These are phyloP conservation scores for Lasaia peninsularis DNA, from an alignment of 1,140 invertebrate genomes.

Conservation along the genomic window DNA sequence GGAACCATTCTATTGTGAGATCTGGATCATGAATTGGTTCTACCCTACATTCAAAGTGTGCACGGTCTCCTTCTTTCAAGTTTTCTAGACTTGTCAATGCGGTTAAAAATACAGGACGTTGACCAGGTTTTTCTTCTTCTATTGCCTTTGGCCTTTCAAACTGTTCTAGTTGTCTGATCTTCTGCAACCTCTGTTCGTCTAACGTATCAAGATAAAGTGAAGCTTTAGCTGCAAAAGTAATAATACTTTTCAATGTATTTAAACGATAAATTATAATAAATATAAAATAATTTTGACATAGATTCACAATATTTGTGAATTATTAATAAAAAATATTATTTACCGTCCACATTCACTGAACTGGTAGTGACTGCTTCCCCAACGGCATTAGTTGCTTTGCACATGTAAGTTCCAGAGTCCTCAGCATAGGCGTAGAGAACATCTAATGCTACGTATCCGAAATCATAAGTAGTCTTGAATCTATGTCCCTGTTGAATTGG, in stretches of 20 bases:
- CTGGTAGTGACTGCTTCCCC: conserved; percentile 96
- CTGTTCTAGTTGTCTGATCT: conserved; percentile 92
- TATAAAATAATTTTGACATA: too few species aligned
- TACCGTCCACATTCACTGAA: conserved; percentile 89
- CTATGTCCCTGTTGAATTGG: conserved; percentile 93
- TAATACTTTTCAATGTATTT: too few species aligned
- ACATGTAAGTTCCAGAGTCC: conserved; percentile 97
- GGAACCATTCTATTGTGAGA: conserved; percentile 97
- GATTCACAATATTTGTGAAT: too few species aligned
- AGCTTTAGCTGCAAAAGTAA: conserved; percentile 82
- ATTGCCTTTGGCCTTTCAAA: conserved; percentile 86
- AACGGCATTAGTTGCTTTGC: conserved; percentile 92
- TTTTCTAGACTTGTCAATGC: conserved; percentile 91
- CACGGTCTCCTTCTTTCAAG: conserved; percentile 93
- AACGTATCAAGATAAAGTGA: conserved; percentile 91
- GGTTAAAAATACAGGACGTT: conserved; percentile 92
- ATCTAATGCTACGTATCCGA: conserved; percentile 96
- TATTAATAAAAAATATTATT: conserved; percentile 47
- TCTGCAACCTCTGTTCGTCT: conserved; percentile 91
- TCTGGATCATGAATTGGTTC: conserved; percentile 97
- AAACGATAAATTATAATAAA: too few species aligned
- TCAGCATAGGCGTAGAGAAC: conserved; percentile 97
- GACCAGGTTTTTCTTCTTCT: conserved; percentile 86
- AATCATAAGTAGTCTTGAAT: conserved; percentile 96
- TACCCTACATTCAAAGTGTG: conserved; percentile 96